Conservation (phyloP, 2,113 vertebrate genomes). For the Apeltes quadracus region DNA sequence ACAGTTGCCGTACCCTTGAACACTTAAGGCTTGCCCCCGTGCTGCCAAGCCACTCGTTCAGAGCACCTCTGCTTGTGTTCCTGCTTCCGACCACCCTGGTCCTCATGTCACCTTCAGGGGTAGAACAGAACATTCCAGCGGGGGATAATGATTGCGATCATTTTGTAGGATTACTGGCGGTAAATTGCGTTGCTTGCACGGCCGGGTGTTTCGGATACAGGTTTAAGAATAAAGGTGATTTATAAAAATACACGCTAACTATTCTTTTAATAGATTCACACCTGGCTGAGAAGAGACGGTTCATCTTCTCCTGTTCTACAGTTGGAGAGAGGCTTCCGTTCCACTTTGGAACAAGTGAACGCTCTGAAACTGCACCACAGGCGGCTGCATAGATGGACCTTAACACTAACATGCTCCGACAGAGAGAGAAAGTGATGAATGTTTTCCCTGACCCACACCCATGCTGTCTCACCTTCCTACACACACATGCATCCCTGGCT, state of each 20-base stretch:
- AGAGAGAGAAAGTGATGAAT: conserved; percentile 43
- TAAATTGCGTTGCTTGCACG: neutral
- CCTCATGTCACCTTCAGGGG: conserved; percentile 16
- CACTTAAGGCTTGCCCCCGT: conserved; percentile 28
- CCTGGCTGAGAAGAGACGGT: conserved; percentile 29
- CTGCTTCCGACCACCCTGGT: conserved; percentile 41
- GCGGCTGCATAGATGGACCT: conserved; percentile 37
- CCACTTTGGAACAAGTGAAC: conserved; percentile 28
- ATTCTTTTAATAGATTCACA: conserved; percentile 41
- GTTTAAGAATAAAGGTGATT: neutral
- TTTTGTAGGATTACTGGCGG: conserved; percentile 1
- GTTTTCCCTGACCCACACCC: conserved; percentile 45
- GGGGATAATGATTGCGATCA: conserved; percentile 28
- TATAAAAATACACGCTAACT: conserved; percentile 11
- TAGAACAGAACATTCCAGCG: conserved; percentile 26
- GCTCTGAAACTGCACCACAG: conserved; percentile 28
- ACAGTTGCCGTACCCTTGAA: conserved; percentile 31
- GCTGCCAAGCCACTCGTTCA: conserved; percentile 33
- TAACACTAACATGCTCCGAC: conserved; percentile 20
- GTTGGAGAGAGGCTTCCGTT: no score
- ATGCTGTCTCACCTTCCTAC: conserved; percentile 34
- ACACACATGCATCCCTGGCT: conserved; percentile 30
- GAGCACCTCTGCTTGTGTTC: conserved; percentile 42
- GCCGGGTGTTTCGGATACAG: neutral
- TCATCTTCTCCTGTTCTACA: conserved; percentile 30